Percentiles rank a stretch among this genome's conserved stretches.
Evolutionary conservation across 2,797 vertebrate species (phyloP).

Genomic region (Poeciliopsis gracilis): DNA sequence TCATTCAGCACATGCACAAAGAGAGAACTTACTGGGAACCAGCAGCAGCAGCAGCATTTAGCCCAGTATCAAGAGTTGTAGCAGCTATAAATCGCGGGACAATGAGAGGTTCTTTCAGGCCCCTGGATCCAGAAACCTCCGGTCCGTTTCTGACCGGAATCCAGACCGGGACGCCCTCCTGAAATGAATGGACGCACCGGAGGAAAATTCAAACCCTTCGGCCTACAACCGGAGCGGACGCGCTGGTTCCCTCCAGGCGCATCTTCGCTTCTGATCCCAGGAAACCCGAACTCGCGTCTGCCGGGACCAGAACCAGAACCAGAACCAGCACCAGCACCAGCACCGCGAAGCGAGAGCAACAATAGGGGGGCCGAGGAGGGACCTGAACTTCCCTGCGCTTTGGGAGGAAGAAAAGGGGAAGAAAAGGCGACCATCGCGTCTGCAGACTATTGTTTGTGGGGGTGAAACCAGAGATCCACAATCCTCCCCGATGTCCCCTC

Average conservation of each 20-base stretch:
- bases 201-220: conserved; percentile 35
- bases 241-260: conserved; percentile 39
- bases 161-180: conserved; percentile 27
- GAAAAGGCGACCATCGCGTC: conserved; percentile 63
- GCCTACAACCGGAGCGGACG: conserved; percentile 49
- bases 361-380: conserved; percentile 54
- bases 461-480: conserved; percentile 52
- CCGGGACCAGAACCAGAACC: conserved; percentile 7
- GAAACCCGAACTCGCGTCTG: not conserved
- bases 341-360: conserved; percentile 44
- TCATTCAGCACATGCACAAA: conserved; percentile 41
- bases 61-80: conserved; percentile 31
- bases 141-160: conserved; percentile 12
- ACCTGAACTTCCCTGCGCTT: conserved; percentile 65
- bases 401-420: conserved; percentile 10
- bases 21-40: conserved; percentile 40
- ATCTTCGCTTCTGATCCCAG: not conserved
- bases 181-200: conserved; percentile 64
- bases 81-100: conserved; percentile 30
- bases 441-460: conserved; percentile 69
- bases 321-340: not conserved
- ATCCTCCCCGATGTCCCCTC: conserved; percentile 11
- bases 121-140: conserved; percentile 37
- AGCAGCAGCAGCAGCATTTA: not conserved
- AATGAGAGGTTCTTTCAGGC: conserved; percentile 53